Evolutionary conservation across 2,797 vertebrate species (phyloP).

Genomic region (Tinamus major): DNA sequence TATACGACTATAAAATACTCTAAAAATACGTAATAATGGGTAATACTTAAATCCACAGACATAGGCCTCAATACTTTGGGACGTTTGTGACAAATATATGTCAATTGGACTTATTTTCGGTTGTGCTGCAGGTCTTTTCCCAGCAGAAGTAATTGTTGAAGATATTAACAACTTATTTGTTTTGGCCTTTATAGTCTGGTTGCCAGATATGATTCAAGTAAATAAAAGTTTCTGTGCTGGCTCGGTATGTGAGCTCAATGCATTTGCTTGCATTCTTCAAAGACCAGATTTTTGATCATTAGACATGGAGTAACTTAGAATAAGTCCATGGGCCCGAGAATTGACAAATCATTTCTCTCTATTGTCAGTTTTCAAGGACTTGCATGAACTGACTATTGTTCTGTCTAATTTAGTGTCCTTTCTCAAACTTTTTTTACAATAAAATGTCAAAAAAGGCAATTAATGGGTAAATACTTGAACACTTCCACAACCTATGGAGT

Average conservation of each 20-base stretch:
- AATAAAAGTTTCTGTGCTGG: background rate
- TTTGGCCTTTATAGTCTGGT: background rate
- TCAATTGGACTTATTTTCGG: background rate
- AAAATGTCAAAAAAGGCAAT: background rate
- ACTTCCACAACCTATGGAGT: background rate
- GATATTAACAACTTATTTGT: background rate
- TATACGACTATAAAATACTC: background rate
- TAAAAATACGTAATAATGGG: too few species aligned
- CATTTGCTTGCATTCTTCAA: background rate
- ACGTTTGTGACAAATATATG: background rate
- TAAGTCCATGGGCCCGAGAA: background rate
- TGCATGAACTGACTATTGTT: background rate
- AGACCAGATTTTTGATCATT: background rate
- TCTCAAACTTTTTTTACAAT: background rate
- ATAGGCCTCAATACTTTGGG: background rate
- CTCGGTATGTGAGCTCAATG: background rate
- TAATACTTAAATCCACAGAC: background rate
- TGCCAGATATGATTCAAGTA: background rate
- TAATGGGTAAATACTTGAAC: background rate
- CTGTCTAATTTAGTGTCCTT: background rate
- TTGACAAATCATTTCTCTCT: background rate
- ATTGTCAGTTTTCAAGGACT: background rate
- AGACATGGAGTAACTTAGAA: background rate
- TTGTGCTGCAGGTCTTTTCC: background rate
- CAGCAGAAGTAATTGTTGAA: background rate